These are phyloP conservation scores for Malthinus flaveolus DNA, from an alignment of 2,888 invertebrate species.

Conservation along the genomic window DNA sequence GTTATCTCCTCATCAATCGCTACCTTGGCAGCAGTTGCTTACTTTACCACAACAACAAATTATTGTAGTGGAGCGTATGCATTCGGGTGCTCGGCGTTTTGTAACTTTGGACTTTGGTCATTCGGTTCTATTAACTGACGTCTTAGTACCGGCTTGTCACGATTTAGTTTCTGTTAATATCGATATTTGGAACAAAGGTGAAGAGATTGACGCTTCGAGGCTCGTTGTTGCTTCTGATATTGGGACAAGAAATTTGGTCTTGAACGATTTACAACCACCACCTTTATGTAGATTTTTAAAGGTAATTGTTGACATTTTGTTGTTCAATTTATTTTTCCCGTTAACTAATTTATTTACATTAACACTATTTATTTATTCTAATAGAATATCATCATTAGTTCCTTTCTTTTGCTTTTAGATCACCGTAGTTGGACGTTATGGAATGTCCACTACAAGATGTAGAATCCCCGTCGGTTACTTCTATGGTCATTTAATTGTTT, in stretches of 20 bases:
- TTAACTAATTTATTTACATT: too few species aligned
- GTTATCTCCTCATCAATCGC: slow-evolving; percentile 44
- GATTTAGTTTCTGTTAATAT: slow-evolving; percentile 84
- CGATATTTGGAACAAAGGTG: slow-evolving; percentile 87
- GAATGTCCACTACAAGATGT: slow-evolving; percentile 87
- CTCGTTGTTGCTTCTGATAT: slow-evolving; percentile 87
- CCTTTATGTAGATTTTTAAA: slow-evolving; percentile 88
- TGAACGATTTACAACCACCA: slow-evolving; percentile 88
- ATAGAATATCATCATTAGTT: slow-evolving; percentile 29
- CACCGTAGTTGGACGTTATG: slow-evolving; percentile 88
- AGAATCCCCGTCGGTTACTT: slow-evolving; percentile 92
- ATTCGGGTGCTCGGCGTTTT: slow-evolving; percentile 89
- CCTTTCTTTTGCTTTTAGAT: slow-evolving; percentile 60
- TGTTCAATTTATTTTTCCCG: too few species aligned
- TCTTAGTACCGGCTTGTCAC: slow-evolving; percentile 78
- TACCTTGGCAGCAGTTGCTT: slow-evolving; percentile 78
- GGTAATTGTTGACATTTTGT: slow-evolving; percentile 57
- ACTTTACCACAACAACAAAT: slow-evolving; percentile 81
- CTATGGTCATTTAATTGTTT: slow-evolving; percentile 84
- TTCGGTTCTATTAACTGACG: slow-evolving; percentile 82
- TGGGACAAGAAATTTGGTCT: slow-evolving; percentile 79
- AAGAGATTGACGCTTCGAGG: slow-evolving; percentile 83
- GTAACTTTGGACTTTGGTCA: slow-evolving; percentile 91
- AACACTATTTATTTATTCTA: too few species aligned
- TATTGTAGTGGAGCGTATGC: slow-evolving; percentile 90